Conservation (phyloP, 2,888 invertebrate species). For the Dolomedes plantarius region DNA sequence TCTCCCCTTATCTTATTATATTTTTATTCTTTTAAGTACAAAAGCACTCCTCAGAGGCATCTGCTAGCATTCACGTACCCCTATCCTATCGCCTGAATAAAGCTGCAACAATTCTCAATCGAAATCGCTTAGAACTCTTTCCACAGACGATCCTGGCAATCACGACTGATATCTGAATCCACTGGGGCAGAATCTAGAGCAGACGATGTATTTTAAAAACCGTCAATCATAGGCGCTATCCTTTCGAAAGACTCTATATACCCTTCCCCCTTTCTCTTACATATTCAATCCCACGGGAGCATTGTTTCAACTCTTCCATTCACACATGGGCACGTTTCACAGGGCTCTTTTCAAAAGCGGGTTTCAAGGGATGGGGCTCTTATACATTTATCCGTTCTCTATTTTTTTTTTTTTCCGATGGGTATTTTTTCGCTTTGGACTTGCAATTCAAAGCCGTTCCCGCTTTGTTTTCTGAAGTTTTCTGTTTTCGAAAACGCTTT, state of each 20-base stretch:
- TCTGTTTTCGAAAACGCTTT: conserved; percentile 5
- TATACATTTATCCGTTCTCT: not conserved
- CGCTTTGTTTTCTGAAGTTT: not conserved
- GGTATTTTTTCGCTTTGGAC: not conserved
- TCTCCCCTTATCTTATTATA: no score
- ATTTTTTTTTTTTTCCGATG: not conserved
- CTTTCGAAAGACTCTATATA: not conserved
- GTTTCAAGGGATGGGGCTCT: not conserved
- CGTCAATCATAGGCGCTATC: conserved; percentile 20
- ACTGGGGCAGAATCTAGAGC: conserved; percentile 12
- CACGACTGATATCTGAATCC: conserved; percentile 16
- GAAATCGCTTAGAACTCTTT: not conserved
- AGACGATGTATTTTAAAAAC: conserved; percentile 28
- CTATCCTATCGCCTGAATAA: not conserved
- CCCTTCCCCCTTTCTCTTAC: not conserved
- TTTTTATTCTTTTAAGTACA: no score
- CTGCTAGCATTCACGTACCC: not conserved
- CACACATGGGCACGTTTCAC: conserved; percentile 6
- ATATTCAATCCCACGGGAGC: conserved; percentile 17
- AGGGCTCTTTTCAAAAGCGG: conserved; percentile 8
- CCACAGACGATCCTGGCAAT: not conserved
- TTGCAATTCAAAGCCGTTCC: not conserved
- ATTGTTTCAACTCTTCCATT: conserved; percentile 33
- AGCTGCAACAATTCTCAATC: not conserved
- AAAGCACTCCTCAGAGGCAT: no score